Evolutionary conservation across 2,113 vertebrate species (phyloP).

Genomic region (Sclerurus mexicanus): DNA sequence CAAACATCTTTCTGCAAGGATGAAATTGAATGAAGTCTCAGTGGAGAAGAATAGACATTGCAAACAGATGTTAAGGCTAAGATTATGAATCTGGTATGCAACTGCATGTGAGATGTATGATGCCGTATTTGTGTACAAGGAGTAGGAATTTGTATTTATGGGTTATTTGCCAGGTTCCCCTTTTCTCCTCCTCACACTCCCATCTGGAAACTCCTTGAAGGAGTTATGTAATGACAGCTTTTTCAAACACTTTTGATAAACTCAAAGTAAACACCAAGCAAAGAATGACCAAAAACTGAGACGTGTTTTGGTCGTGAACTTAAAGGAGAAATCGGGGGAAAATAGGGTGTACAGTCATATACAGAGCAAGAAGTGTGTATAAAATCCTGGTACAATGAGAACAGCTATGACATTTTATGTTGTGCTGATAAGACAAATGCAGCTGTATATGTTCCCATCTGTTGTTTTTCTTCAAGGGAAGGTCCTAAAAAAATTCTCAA

Average conservation of each 20-base stretch:
- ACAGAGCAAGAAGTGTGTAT: background rate
- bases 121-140: background rate
- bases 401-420: background rate
- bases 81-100: background rate
- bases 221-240: background rate
- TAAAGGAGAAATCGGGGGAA: background rate
- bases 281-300: background rate
- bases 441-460: background rate
- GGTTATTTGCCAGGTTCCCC: background rate
- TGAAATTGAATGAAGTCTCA: background rate
- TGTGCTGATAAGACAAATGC: background rate
- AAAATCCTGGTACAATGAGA: background rate
- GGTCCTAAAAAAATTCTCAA: background rate
- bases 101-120: background rate
- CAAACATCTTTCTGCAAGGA: background rate
- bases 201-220: background rate
- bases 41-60: background rate
- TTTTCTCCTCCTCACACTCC: background rate
- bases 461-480: background rate
- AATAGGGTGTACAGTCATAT: background rate
- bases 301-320: background rate
- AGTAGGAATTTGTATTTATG: background rate
- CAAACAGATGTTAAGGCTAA: background rate
- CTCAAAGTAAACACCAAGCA: background rate
- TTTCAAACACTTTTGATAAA: background rate